Evolutionary conservation across 2,797 vertebrate genomes (phyloP).

Genomic region (Myotis myotis): DNA sequence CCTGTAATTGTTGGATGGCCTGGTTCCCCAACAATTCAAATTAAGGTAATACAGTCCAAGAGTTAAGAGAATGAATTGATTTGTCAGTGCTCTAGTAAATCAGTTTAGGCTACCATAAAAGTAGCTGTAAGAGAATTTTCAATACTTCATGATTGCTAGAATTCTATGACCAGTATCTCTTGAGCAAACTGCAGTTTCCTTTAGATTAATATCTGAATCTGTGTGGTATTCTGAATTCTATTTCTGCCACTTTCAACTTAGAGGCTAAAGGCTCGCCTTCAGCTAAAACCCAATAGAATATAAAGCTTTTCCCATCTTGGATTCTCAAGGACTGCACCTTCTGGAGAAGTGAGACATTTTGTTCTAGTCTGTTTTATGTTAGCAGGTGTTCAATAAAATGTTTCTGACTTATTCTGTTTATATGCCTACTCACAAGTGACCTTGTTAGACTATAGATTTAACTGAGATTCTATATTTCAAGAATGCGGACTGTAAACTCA

Average conservation of each 20-base stretch:
- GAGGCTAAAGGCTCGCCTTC: neutral
- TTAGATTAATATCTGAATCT: conserved; percentile 44
- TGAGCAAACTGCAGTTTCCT: conserved; percentile 55
- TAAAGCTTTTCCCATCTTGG: neutral
- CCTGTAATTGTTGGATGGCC: conserved; percentile 46
- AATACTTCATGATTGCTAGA: conserved; percentile 52
- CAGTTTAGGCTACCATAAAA: conserved; percentile 59
- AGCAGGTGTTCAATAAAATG: neutral
- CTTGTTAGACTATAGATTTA: neutral
- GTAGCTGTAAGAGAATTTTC: conserved; percentile 62
- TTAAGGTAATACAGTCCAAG: conserved; percentile 58
- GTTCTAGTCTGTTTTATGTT: conserved; percentile 8
- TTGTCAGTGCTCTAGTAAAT: conserved; percentile 68
- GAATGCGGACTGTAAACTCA: neutral
- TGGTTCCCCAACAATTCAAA: conserved; percentile 60
- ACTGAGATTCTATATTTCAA: neutral
- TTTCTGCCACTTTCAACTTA: neutral
- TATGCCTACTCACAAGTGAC: neutral
- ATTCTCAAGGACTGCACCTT: conserved; percentile 8
- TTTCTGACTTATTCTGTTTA: neutral
- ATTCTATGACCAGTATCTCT: conserved; percentile 54
- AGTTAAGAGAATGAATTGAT: conserved; percentile 69
- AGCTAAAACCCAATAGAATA: conserved; percentile 1
- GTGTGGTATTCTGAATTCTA: neutral
- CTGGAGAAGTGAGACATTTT: neutral